Base-by-base conservation (phyloP, 2,113 vertebrate species). In the Uropsilus gracilis region DNA sequence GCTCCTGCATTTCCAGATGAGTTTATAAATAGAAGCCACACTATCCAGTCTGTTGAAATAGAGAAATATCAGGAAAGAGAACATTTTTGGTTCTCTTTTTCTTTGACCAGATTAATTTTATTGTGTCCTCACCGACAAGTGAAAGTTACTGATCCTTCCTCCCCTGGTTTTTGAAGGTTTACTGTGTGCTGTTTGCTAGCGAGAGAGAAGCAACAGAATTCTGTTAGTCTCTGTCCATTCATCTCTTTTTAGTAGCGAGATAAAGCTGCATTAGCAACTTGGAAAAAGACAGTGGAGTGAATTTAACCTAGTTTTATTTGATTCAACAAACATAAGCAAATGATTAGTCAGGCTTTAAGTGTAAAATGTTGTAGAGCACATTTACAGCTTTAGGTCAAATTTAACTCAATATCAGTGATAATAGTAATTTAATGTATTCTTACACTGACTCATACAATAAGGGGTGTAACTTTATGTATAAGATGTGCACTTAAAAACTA, bases 291-390 rank as follows among this genome's bases (percentile, higher is more conserved):
- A 77, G 64, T 88, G 48, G 28, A 72, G 88, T 95, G 50, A 30
- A 76, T 63, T 89, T 89, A 92, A 20, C 53, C 14, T 37, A 28
- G 50, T 96, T 92, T 93, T 73, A 96, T 94, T 96, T 94, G 72
- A 34, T 89, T 87, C 72, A 96, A 90, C 68, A 88, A 95, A 87
- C 63, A 84, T 95, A 94, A 95, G 84, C 76, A 80, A 94, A 95
- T 93, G 50, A 86, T 89, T 93, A 95, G 61, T 84, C 55, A 80
- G 84, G 12, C 30, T 88, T 92, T 88, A 80, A 90, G 68, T 46
- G 6, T 82, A 83, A 94, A 89, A 96, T 81, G 85, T 22, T 37
- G 5, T 42, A 46, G n/a, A 81, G 68, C 8, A 44, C 34, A 73
- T 88, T 93, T 92, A 78, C 24, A 89, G 30, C 64, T 71, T 10